A percentile compares a stretch with the other conserved stretches of the same genome.
Conservation (phyloP, 2,888 invertebrate genomes). For the Epistrophe grossulariae region DNA sequence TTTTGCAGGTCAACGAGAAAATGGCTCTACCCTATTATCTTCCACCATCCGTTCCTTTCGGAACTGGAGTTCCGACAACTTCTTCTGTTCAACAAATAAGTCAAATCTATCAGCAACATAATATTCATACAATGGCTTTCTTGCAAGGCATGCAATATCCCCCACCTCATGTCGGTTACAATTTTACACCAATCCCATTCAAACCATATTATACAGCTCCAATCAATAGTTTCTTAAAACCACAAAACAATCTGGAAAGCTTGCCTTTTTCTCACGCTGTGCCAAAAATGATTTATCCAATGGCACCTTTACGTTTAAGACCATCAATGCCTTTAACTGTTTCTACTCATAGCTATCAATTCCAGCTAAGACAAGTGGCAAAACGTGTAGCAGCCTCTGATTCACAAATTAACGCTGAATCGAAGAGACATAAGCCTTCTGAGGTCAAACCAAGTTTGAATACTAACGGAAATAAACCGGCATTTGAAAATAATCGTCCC, state of each 20-base stretch:
- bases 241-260: not conserved
- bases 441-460: too few relatives aligned
- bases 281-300: conserved; percentile 3
- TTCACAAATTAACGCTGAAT: not conserved
- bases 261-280: not conserved
- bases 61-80: not conserved
- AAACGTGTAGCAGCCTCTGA: conserved; percentile 3
- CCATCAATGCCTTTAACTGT: not conserved
- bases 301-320: not conserved
- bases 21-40: conserved; percentile 19
- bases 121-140: conserved; percentile 5
- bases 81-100: not conserved
- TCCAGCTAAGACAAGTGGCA: conserved; percentile 13
- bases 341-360: not conserved
- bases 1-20: not conserved
- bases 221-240: not conserved
- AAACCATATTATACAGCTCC: not conserved
- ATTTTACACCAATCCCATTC: not conserved
- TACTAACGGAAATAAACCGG: not conserved
- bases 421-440: not conserved
- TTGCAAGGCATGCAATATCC: not conserved
- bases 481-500: not conserved
- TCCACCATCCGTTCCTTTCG: not conserved
- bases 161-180: not conserved
- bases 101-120: conserved; percentile 5